These are phyloP conservation scores for Sweltsa coloradensis DNA, from an alignment of 1,140 invertebrate genomes.

Conservation along the genomic window DNA sequence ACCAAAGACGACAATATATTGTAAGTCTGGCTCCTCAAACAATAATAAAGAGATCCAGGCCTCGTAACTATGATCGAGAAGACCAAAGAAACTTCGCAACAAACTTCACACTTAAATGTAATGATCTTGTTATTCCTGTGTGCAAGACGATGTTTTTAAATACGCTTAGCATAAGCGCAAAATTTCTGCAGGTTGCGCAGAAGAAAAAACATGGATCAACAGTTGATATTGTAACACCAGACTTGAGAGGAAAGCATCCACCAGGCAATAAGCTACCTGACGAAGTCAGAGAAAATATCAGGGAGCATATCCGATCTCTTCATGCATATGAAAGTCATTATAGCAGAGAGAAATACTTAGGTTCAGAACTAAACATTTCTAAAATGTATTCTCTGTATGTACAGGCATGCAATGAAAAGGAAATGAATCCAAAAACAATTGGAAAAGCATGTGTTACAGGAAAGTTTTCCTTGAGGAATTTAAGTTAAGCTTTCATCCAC, in stretches of 20 bases:
- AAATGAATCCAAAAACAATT: too few relatives aligned
- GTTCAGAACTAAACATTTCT: too few relatives aligned
- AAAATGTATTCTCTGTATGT: too few relatives aligned
- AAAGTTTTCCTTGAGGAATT: conserved; percentile 10
- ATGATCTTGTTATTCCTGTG: too few relatives aligned
- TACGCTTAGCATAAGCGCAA: conserved; percentile 6
- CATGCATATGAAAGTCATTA: conserved; percentile 12
- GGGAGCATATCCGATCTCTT: conserved; percentile 7
- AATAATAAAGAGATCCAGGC: too few relatives aligned
- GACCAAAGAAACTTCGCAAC: too few relatives aligned
- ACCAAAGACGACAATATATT: too few relatives aligned
- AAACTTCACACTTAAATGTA: too few relatives aligned
- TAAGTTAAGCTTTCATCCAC: conserved; percentile 6
- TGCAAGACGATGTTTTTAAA: conserved; percentile 13
- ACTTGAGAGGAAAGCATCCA: conserved; percentile 8
- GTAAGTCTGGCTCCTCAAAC: too few relatives aligned
- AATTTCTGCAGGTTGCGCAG: neutral
- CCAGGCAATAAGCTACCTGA: conserved; percentile 10
- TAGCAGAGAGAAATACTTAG: too few relatives aligned
- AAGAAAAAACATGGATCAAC: conserved; percentile 6
- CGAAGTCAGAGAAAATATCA: conserved; percentile 9
- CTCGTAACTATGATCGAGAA: too few relatives aligned
- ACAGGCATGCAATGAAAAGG: too few relatives aligned
- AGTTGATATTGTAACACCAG: conserved; percentile 7
- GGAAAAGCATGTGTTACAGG: conserved; percentile 8